Base-by-base conservation (phyloP, 2,888 invertebrate species). In the Hedychridium roseum region DNA sequence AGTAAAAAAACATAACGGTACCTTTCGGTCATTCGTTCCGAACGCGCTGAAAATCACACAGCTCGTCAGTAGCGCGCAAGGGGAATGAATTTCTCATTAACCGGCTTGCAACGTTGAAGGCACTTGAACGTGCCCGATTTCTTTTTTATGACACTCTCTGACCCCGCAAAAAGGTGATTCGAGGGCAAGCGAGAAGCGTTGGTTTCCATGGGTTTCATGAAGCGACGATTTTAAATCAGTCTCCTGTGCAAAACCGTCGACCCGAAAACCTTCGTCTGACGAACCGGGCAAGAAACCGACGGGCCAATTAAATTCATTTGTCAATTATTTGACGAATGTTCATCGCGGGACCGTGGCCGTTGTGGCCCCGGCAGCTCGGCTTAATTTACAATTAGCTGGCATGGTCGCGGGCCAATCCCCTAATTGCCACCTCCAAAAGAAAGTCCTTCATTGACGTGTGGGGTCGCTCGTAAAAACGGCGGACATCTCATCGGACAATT, bases 221-320 rank as follows among this genome's bases (percentile, higher is more conserved):
- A 23, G 23, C 23, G 23, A 9, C 9, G 23, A n/a, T n/a, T n/a
- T n/a, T n/a, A n/a, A n/a, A n/a, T n/a, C n/a, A n/a, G n/a, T n/a
- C n/a, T n/a, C n/a, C n/a, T n/a, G n/a, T n/a, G n/a, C n/a, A n/a
- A n/a, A n/a, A n/a, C n/a, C n/a, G n/a, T n/a, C n/a, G n/a, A n/a
- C n/a, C n/a, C n/a, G n/a, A n/a, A n/a, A n/a, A n/a, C 11, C 14
- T 31, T 15, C 40, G 23, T 26, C 27, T n/a, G 9, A 21, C 21
- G 17, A 32, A 14, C 15, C 11, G 1, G 41, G 53, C 54, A 65
- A 71, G 60, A 68, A 71, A 57, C 51, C 41, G 48, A 60, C 54
- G 57, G 64, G 54, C 65, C 70, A 71, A 74, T 75, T 74, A 71
- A 74, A 75, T 70, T 70, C 66, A 73, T 74, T 74, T 72, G 73